These are phyloP conservation scores for Spodoptera frugiperda DNA, from an alignment of 1,140 invertebrate genomes.

Conservation along the genomic window DNA sequence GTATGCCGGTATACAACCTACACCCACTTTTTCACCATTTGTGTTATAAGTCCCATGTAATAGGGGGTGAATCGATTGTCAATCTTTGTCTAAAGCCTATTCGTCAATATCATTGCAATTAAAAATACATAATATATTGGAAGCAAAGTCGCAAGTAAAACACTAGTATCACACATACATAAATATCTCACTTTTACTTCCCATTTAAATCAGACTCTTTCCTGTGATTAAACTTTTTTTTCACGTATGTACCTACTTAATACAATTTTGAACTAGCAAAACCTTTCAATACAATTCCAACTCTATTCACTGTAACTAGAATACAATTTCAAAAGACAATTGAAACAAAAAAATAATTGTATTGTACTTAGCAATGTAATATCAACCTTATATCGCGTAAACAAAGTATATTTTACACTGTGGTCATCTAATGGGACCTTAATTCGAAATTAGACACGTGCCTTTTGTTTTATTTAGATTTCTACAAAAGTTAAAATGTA, in stretches of 20 bases:
- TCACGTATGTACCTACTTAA: conserved; percentile 26
- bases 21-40: too few relatives aligned
- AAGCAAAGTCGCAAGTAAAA: conserved; percentile 49
- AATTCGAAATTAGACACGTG: conserved; percentile 36
- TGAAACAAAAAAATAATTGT: neutral
- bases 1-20: too few relatives aligned
- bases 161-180: neutral
- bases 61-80: too few relatives aligned
- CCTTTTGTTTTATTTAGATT: conserved; percentile 46
- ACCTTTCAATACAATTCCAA: neutral
- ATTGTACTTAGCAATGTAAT: neutral
- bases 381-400: neutral
- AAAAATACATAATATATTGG: too few relatives aligned
- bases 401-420: neutral
- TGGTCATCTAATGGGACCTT: conserved; percentile 6
- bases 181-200: conserved; percentile 27
- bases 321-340: neutral
- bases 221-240: conserved; percentile 47
- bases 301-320: neutral
- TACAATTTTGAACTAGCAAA: neutral
- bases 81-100: too few relatives aligned
- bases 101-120: too few relatives aligned
- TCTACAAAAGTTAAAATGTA: conserved; percentile 21
- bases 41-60: too few relatives aligned
- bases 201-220: conserved; percentile 42